Percentiles rank a stretch among this genome's conserved stretches.
These are phyloP conservation scores for Sitodiplosis mosellana DNA, from an alignment of 1,140 invertebrate genomes.

Conservation along the genomic window DNA sequence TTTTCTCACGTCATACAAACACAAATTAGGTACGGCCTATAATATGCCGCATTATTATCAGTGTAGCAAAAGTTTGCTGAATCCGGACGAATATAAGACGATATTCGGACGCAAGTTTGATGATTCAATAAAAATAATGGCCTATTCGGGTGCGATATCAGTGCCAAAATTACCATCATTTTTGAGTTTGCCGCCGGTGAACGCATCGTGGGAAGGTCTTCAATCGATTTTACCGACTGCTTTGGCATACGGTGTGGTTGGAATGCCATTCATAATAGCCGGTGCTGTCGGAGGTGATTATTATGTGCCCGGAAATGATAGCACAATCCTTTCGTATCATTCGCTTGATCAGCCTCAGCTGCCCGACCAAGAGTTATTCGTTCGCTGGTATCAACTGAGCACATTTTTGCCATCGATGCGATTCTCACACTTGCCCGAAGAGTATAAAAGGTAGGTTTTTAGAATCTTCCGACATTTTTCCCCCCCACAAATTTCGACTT, in stretches of 20 bases:
- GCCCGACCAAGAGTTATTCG: conserved; percentile 73
- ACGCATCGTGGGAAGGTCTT: conserved; percentile 78
- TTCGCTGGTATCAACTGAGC: conserved; percentile 87
- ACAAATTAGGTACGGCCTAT: conserved; percentile 46
- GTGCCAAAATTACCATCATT: conserved; percentile 70
- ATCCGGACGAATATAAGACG: conserved; percentile 66
- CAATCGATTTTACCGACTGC: conserved; percentile 66
- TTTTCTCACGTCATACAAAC: too few species aligned
- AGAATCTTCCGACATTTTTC: too few species aligned
- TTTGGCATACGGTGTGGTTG: conserved; percentile 62
- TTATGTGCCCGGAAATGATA: conserved; percentile 11
- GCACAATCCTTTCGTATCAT: conserved; percentile 15
- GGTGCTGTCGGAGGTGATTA: conserved; percentile 80
- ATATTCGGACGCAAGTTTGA: conserved; percentile 47
- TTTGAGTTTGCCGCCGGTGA: conserved; percentile 66
- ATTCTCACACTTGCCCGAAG: conserved; percentile 73
- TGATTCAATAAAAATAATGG: conserved; percentile 47
- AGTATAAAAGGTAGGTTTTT: conserved; percentile 56
- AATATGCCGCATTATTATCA: conserved; percentile 75
- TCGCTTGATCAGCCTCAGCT: conserved; percentile 24
- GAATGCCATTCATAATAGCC: conserved; percentile 82
- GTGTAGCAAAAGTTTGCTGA: conserved; percentile 47
- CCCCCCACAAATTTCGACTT: too few species aligned
- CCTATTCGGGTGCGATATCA: conserved; percentile 61
- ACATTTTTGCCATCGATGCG: conserved; percentile 83